Percentiles rank a stretch among this genome's conserved stretches.
Evolutionary conservation across 2,113 vertebrate genomes (phyloP).

Genomic region (Speoplatyrhinus poulsoni): DNA sequence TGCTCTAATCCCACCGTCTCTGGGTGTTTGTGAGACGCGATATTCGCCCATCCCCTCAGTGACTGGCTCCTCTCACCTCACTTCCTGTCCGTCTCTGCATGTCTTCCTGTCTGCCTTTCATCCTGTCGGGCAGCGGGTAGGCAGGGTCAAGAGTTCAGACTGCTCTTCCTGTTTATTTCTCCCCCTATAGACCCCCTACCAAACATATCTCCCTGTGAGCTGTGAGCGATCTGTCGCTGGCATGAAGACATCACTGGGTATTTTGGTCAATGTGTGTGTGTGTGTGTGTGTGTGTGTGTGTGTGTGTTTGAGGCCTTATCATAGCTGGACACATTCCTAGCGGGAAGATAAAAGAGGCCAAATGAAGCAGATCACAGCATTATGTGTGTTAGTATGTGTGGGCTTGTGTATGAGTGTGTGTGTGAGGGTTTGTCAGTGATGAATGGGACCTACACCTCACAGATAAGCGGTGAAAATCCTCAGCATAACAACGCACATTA

Average conservation of each 20-base stretch:
- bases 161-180: background rate
- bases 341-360: conserved; percentile 72
- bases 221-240: conserved; percentile 53
- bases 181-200: too few relatives aligned
- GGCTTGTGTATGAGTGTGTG: background rate
- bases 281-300: conserved; percentile 17
- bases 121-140: background rate
- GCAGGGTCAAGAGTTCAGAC: too few relatives aligned
- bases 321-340: conserved; percentile 68
- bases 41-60: background rate
- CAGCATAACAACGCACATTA: conserved; percentile 52
- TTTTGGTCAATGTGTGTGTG: conserved; percentile 2
- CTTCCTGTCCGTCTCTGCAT: background rate
- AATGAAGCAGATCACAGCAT: conserved; percentile 63
- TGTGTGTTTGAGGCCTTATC: conserved; percentile 63
- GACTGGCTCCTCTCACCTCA: background rate
- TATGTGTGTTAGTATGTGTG: conserved; percentile 11
- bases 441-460: conserved; percentile 70
- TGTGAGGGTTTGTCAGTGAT: conserved; percentile 62
- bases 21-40: too few relatives aligned
- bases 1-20: too few relatives aligned
- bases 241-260: conserved; percentile 55
- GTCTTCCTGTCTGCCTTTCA: background rate
- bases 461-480: conserved; percentile 72
- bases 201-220: conserved; percentile 13